Evolutionary conservation across 1,140 invertebrate species (phyloP).

Genomic region (Drosophila bocki): DNA sequence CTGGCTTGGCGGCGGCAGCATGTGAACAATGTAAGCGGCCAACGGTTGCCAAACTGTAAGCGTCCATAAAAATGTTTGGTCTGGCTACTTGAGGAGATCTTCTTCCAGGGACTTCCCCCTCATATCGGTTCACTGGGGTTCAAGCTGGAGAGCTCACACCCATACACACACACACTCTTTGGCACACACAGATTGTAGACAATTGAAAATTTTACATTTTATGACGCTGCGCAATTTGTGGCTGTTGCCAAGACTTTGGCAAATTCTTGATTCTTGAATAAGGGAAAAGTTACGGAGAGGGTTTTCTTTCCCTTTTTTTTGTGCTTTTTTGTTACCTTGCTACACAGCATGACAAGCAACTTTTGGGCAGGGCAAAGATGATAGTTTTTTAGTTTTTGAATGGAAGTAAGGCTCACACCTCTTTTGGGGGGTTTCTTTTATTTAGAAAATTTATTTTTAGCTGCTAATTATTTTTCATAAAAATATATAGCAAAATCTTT

Average conservation of each 20-base stretch:
- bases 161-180: conserved; percentile 5
- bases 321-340: conserved; percentile 22
- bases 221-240: conserved; percentile 81
- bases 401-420: conserved; percentile 2
- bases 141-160: conserved; percentile 29
- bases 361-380: conserved; percentile 10
- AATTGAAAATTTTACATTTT: conserved; percentile 83
- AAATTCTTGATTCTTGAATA: conserved; percentile 45
- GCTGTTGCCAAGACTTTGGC: conserved; percentile 48
- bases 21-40: conserved; percentile 82
- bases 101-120: neutral
- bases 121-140: conserved; percentile 37
- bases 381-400: conserved; percentile 50
- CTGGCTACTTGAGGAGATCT: conserved; percentile 48
- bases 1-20: conserved; percentile 51
- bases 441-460: neutral
- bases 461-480: neutral
- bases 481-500: neutral
- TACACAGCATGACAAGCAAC: conserved; percentile 40
- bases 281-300: conserved; percentile 8
- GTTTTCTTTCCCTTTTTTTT: neutral
- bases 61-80: conserved; percentile 79
- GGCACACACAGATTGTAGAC: conserved; percentile 71
- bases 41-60: conserved; percentile 74
- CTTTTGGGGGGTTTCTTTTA: too few species aligned